Percentiles rank a stretch among this genome's conserved stretches.
Evolutionary conservation across 2,888 invertebrate species (phyloP).

Genomic region (Acrobasis repandana): DNA sequence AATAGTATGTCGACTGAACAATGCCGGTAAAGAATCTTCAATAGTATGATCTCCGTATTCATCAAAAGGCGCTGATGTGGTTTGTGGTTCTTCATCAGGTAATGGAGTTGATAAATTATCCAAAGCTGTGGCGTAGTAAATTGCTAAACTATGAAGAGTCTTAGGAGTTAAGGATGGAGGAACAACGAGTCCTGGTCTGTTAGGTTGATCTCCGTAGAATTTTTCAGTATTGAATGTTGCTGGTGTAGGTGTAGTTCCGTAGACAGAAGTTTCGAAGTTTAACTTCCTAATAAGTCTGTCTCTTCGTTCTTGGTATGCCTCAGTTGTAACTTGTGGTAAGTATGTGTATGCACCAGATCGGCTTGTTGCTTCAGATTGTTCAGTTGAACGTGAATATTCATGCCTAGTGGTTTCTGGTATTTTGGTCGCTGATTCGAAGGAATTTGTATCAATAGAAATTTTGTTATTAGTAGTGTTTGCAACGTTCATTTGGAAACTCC

Average conservation of each 20-base stretch:
- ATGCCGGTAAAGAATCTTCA: conserved; percentile 79
- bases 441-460: conserved; percentile 47
- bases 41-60: conserved; percentile 60
- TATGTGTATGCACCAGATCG: conserved; percentile 53
- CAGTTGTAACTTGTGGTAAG: conserved; percentile 52
- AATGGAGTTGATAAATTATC: conserved; percentile 78
- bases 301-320: conserved; percentile 85
- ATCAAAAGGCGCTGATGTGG: conserved; percentile 56
- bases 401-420: conserved; percentile 63
- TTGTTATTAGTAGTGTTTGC: conserved; percentile 7
- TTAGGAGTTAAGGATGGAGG: conserved; percentile 90
- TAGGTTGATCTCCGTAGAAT: conserved; percentile 66
- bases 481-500: conserved; percentile 39
- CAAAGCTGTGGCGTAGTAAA: conserved; percentile 89
- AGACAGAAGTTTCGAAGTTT: conserved; percentile 76
- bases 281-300: conserved; percentile 87
- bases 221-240: conserved; percentile 72
- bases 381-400: conserved; percentile 43
- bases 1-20: conserved; percentile 87
- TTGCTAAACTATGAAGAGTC: conserved; percentile 89
- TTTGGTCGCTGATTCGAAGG: conserved; percentile 70
- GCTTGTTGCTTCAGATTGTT: conserved; percentile 52
- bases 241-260: conserved; percentile 57
- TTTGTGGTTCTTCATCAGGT: conserved; percentile 62
- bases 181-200: conserved; percentile 85